Conservation (phyloP, 2,113 vertebrate genomes). For the Prunella himalayana region DNA sequence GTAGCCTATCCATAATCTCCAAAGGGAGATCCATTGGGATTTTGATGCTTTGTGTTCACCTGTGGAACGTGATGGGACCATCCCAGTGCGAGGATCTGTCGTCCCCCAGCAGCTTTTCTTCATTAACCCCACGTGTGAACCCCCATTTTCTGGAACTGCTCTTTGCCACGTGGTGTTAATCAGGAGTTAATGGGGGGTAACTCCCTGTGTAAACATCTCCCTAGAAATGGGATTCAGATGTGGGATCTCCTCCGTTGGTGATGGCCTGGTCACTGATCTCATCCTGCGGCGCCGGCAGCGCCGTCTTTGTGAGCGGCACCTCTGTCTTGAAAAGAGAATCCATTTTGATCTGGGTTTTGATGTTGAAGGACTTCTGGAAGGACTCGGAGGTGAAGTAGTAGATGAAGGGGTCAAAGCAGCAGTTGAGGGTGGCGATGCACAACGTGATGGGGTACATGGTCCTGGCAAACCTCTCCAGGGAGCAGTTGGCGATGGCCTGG, state of each 20-base stretch:
- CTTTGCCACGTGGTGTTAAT: not conserved
- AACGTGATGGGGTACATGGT: slow-evolving; percentile 93
- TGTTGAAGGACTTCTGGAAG: slow-evolving; percentile 93
- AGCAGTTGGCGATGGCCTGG: slow-evolving; percentile 87
- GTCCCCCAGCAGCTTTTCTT: not conserved
- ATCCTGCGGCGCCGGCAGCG: slow-evolving; percentile 71
- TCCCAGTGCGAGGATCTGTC: not conserved
- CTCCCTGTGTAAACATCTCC: not conserved
- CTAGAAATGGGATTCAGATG: slow-evolving; percentile 80
- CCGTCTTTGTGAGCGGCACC: slow-evolving; percentile 69
- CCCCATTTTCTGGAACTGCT: not conserved
- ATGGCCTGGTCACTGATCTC: slow-evolving; percentile 74
- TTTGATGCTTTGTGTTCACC: not conserved
- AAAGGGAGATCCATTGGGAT: not conserved
- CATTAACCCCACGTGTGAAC: not conserved
- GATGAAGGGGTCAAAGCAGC: slow-evolving; percentile 95
- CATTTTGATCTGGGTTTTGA: slow-evolving; percentile 81
- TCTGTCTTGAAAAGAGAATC: slow-evolving; percentile 85
- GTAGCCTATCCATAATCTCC: not conserved
- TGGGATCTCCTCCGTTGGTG: slow-evolving; percentile 83
- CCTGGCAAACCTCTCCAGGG: slow-evolving; percentile 87
- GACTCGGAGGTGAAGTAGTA: slow-evolving; percentile 98
- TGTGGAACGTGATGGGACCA: not conserved
- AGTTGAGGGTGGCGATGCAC: slow-evolving; percentile 92
- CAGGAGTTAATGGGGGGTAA: not conserved